These are phyloP conservation scores for Sialia sialis DNA, from an alignment of 2,113 vertebrate species.

Conservation along the genomic window DNA sequence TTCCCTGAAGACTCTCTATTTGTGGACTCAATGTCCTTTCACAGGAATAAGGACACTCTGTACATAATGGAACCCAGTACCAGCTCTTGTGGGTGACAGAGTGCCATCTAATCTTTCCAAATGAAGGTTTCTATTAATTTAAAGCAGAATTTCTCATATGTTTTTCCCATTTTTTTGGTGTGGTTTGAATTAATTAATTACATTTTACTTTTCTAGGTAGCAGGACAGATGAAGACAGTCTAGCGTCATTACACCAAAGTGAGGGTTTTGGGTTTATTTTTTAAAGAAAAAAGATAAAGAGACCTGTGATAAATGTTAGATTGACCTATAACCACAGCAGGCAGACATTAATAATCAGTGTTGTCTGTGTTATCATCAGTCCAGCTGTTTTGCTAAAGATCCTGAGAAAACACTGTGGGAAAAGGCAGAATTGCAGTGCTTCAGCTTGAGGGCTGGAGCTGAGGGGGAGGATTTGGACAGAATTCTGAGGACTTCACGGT, in stretches of 20 bases:
- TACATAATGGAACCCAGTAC: background rate
- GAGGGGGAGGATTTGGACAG: background rate
- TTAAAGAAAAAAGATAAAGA: background rate
- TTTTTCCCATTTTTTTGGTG: background rate
- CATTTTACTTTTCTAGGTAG: background rate
- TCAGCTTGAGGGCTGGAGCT: background rate
- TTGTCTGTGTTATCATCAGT: background rate
- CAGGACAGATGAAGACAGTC: background rate
- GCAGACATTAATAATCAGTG: background rate
- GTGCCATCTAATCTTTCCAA: background rate
- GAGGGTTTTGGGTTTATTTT: accelerated
- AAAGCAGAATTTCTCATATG: background rate
- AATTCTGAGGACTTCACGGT: background rate
- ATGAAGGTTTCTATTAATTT: background rate
- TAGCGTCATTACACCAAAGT: background rate
- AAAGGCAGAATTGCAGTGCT: background rate
- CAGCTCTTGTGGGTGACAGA: background rate
- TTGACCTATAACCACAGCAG: background rate
- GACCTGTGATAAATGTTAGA: background rate
- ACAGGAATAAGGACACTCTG: background rate
- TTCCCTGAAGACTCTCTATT: background rate
- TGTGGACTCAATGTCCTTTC: background rate
- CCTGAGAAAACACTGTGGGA: background rate
- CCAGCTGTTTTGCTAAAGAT: background rate
- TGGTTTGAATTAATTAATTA: background rate